Percentiles rank a stretch among this genome's conserved stretches.
phyloP scores from a whole-genome alignment of 2,888 invertebrate species.

The Dendrolimus houi region DNA sequence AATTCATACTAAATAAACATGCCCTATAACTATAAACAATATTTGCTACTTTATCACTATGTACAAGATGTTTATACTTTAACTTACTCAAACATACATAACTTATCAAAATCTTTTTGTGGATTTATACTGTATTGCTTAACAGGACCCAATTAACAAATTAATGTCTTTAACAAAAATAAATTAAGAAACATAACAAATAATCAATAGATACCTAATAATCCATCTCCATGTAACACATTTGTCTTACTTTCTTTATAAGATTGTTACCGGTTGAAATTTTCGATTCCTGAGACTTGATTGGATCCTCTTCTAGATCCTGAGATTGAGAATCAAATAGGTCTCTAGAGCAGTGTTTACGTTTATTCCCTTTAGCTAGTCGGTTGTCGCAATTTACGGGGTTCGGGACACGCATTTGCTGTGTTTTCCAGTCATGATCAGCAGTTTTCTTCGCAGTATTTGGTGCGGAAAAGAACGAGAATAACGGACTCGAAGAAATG shows the following conservation, averaged over 20 bases:
- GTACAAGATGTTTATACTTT: too few relatives aligned
- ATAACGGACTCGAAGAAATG: slow-evolving; percentile 50
- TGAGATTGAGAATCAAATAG: slow-evolving; percentile 60
- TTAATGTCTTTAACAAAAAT: too few relatives aligned
- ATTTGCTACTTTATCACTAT: too few relatives aligned
- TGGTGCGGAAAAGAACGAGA: slow-evolving; percentile 55
- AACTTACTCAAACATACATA: too few relatives aligned
- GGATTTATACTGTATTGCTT: too few relatives aligned
- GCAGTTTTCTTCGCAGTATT: slow-evolving; percentile 27
- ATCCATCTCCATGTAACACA: slow-evolving; percentile 51
- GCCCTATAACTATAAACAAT: too few relatives aligned
- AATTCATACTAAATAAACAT: too few relatives aligned
- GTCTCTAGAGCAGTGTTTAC: slow-evolving; percentile 49
- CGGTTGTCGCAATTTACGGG: slow-evolving; percentile 19
- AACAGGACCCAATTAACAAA: too few relatives aligned
- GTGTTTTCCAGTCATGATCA: slow-evolving; percentile 42
- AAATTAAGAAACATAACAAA: too few relatives aligned
- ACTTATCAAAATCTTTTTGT: too few relatives aligned
- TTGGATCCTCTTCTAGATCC: slow-evolving; percentile 41
- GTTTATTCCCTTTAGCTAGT: slow-evolving; percentile 21
- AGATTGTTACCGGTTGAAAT: slow-evolving; percentile 51
- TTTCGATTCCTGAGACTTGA: slow-evolving; percentile 43
- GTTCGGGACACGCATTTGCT: slow-evolving; percentile 22
- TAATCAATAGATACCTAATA: slow-evolving; percentile 22
- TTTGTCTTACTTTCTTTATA: slow-evolving; percentile 47